Conservation (phyloP, 2,113 vertebrate genomes). For the Ramphastos sulfuratus region DNA sequence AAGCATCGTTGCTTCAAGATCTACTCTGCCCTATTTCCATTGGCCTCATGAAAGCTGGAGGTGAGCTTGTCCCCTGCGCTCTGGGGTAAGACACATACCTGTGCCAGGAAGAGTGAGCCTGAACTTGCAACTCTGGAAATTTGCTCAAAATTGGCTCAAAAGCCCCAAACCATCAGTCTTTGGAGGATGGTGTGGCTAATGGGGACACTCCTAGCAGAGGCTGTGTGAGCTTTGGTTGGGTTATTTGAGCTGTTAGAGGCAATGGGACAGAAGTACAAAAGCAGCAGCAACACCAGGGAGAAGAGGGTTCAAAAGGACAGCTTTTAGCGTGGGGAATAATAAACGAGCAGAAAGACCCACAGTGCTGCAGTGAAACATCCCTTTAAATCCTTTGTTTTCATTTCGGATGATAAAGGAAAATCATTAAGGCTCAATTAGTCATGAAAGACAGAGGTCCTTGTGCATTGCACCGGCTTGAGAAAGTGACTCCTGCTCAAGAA, state of each 20-base stretch:
- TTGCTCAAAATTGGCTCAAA: background rate
- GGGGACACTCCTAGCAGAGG: background rate
- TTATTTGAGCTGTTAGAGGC: background rate
- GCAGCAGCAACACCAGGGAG: background rate
- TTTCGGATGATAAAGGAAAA: slow-evolving; percentile 31
- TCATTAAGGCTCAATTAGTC: slow-evolving; percentile 28
- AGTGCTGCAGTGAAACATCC: background rate
- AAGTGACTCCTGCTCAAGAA: background rate
- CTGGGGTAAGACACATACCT: fast-evolving
- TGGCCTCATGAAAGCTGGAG: background rate
- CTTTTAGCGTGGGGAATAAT: background rate
- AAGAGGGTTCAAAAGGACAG: background rate
- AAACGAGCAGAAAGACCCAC: background rate
- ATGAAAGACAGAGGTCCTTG: background rate
- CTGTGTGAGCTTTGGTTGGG: fast-evolving
- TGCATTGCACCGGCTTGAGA: background rate
- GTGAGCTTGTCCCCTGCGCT: fast-evolving
- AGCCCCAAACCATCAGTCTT: background rate
- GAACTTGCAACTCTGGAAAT: background rate
- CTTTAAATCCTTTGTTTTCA: slow-evolving; percentile 45
- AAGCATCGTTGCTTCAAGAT: background rate
- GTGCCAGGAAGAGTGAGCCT: background rate
- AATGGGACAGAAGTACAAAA: background rate
- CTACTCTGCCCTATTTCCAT: background rate
- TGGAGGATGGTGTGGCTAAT: background rate